These are phyloP conservation scores for Paratilapia polleni DNA, from an alignment of 2,113 vertebrate genomes.

Conservation along the genomic window DNA sequence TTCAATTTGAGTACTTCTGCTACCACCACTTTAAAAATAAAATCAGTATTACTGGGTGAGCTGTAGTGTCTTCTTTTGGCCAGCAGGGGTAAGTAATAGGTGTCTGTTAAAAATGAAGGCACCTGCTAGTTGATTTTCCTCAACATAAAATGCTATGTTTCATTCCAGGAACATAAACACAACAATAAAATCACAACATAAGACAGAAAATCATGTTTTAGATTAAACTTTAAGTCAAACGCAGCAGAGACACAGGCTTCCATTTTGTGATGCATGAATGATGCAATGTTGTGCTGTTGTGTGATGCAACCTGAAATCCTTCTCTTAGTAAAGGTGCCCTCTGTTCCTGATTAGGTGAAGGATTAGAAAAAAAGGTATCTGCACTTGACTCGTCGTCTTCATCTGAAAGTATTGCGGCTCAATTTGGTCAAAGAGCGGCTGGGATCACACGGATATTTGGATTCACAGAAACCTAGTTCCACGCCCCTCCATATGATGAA, in stretches of 20 bases:
- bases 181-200: not conserved
- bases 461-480: not conserved
- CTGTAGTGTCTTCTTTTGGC: not conserved
- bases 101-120: not conserved
- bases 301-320: not conserved
- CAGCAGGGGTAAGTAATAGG: not conserved
- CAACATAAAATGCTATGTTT: not conserved
- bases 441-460: not conserved
- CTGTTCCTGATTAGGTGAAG: not conserved
- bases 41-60: not conserved
- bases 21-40: not conserved
- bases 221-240: not conserved
- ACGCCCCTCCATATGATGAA: not conserved
- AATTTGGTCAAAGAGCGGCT: not conserved
- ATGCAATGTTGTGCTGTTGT: constrained; percentile 8
- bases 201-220: too few species aligned
- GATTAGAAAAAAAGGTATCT: not conserved
- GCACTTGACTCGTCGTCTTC: not conserved
- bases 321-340: not conserved
- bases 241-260: accelerated
- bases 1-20: not conserved
- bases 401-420: not conserved
- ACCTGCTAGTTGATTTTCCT: not conserved
- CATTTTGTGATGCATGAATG: not conserved
- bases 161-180: not conserved